Conservation (phyloP, 2,113 vertebrate genomes). For the Fulica atra region DNA sequence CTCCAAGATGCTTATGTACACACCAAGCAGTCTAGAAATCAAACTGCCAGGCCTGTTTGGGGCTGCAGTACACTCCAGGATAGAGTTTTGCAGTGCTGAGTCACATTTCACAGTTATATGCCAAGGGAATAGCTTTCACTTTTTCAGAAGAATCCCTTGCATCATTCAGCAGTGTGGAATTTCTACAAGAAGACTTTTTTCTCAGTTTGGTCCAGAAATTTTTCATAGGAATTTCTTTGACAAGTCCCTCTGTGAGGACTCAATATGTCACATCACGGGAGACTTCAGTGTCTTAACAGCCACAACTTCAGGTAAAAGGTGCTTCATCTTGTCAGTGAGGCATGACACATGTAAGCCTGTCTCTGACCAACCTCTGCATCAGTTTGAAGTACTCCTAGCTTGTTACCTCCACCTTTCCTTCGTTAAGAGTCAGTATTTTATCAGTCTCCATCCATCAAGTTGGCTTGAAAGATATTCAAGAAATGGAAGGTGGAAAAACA, state of each 20-base stretch:
- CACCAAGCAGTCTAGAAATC: not conserved
- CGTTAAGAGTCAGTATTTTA: not conserved
- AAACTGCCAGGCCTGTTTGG: not conserved
- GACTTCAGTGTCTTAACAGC: not conserved
- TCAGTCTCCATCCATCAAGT: not conserved
- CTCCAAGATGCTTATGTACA: not conserved
- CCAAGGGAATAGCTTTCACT: not conserved
- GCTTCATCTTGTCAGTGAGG: not conserved
- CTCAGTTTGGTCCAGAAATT: not conserved
- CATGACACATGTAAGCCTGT: not conserved
- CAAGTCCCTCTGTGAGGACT: not conserved
- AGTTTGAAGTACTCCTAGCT: not conserved
- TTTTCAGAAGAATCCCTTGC: not conserved
- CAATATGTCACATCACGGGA: not conserved
- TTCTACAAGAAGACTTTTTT: not conserved
- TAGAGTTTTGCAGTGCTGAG: not conserved
- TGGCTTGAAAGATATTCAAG: not conserved
- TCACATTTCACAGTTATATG: not conserved
- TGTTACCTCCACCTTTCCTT: not conserved
- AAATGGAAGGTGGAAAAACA: not conserved
- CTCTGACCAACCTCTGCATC: not conserved
- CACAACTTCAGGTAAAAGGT: not conserved
- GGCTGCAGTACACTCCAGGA: not conserved
- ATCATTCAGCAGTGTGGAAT: not conserved
- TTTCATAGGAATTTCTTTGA: not conserved